Evolutionary conservation across 1,140 invertebrate genomes (phyloP).

Genomic region (Drosophila santomea): DNA sequence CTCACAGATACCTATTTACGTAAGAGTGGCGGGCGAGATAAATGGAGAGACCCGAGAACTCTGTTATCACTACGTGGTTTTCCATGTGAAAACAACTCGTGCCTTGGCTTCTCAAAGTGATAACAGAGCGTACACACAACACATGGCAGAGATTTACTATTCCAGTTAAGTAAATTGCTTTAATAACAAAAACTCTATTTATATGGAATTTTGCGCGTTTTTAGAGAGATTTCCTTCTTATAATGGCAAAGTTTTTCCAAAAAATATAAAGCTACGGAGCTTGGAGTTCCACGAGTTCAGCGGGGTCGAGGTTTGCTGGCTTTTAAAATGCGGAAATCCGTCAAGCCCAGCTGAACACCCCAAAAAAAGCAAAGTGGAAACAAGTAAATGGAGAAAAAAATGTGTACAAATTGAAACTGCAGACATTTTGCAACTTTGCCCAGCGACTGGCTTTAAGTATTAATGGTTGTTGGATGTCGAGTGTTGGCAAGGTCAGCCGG

Average conservation of each 20-base stretch:
- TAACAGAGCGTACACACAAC: conserved; percentile 1
- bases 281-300: conserved; percentile 49
- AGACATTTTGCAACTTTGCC: conserved; percentile 42
- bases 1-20: conserved; percentile 7
- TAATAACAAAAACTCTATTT: not conserved
- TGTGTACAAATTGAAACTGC: conserved; percentile 56
- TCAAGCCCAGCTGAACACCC: conserved; percentile 61
- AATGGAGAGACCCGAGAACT: conserved; percentile 7
- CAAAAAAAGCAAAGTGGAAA: conserved; percentile 6
- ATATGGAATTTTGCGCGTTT: not conserved
- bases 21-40: conserved; percentile 13
- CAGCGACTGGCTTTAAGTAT: conserved; percentile 19
- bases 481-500: conserved; percentile 70
- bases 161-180: not conserved
- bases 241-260: not conserved
- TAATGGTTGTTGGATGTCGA: conserved; percentile 52
- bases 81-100: conserved; percentile 13
- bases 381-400: conserved; percentile 21
- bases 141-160: conserved; percentile 21
- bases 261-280: conserved; percentile 6
- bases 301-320: conserved; percentile 32
- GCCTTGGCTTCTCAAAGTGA: conserved; percentile 13
- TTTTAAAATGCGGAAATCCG: conserved; percentile 72
- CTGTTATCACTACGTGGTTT: conserved; percentile 33
- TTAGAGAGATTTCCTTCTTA: not conserved